These are phyloP conservation scores for Brachyistius frenatus DNA, from an alignment of 2,113 vertebrate genomes.

Conservation along the genomic window DNA sequence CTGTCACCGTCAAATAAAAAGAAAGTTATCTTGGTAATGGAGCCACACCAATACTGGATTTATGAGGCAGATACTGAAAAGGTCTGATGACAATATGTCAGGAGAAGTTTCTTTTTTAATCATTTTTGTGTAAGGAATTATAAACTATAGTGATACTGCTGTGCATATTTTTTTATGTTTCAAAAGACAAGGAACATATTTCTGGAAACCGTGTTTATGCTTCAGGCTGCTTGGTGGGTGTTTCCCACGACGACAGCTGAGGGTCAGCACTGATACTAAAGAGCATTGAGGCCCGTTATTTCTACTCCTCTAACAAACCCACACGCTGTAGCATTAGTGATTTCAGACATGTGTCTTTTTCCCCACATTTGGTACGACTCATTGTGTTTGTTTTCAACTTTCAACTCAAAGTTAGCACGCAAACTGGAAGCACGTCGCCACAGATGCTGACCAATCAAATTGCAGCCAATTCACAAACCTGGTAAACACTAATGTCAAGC, in stretches of 20 bases:
- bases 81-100: too few relatives aligned
- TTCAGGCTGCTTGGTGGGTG: slow-evolving; percentile 6
- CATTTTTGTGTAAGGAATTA: not conserved
- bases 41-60: slow-evolving; percentile 7
- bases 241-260: slow-evolving; percentile 18
- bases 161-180: not conserved
- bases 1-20: slow-evolving; percentile 4
- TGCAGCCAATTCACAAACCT: not conserved
- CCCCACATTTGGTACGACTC: not conserved
- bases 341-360: not conserved
- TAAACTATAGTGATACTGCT: not conserved
- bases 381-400: not conserved
- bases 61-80: not conserved
- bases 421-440: not conserved
- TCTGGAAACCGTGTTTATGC: slow-evolving; percentile 2
- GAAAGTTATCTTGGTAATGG: not conserved
- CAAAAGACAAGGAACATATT: not conserved
- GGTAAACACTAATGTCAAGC: not conserved
- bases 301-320: not conserved
- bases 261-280: slow-evolving; percentile 1
- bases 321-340: slow-evolving; percentile 11
- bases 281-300: not conserved
- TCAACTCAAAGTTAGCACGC: not conserved
- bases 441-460: slow-evolving; percentile 1
- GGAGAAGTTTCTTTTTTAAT: too few relatives aligned